Percentiles rank a stretch among this genome's conserved stretches.
phyloP scores from a whole-genome alignment of 2,113 vertebrate species.

The Xiphias gladius region DNA sequence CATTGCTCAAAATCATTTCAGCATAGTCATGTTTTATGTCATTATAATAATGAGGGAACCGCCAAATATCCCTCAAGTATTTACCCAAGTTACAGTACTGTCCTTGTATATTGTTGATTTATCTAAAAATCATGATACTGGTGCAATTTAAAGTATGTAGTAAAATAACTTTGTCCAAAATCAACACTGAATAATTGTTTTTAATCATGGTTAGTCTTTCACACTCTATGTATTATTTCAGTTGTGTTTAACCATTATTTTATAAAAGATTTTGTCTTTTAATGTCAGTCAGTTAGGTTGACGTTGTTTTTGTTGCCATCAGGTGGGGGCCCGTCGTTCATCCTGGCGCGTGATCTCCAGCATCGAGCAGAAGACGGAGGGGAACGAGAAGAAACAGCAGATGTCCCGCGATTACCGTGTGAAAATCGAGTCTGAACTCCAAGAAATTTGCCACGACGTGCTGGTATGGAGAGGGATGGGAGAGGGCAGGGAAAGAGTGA shows the following conservation, averaged over 20 bases:
- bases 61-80: no score
- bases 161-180: background rate
- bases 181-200: no score
- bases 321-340: slow-evolving; percentile 93
- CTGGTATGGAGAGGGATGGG: slow-evolving; percentile 86
- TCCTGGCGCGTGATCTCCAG: slow-evolving; percentile 98
- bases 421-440: slow-evolving; percentile 95
- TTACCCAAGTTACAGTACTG: no score
- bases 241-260: background rate
- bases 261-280: background rate
- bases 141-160: background rate
- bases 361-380: slow-evolving; percentile 97
- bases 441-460: slow-evolving; percentile 98
- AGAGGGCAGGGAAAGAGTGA: background rate
- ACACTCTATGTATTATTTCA: background rate
- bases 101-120: background rate
- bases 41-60: no score
- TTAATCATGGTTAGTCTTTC: no score
- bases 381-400: slow-evolving; percentile 97
- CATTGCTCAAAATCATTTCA: no score
- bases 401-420: slow-evolving; percentile 96
- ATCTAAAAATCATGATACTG: background rate
- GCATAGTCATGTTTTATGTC: no score
- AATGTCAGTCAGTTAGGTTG: background rate
- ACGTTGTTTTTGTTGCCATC: background rate